phyloP scores from a whole-genome alignment of 2,113 vertebrate species.

The Pongo abelii region DNA sequence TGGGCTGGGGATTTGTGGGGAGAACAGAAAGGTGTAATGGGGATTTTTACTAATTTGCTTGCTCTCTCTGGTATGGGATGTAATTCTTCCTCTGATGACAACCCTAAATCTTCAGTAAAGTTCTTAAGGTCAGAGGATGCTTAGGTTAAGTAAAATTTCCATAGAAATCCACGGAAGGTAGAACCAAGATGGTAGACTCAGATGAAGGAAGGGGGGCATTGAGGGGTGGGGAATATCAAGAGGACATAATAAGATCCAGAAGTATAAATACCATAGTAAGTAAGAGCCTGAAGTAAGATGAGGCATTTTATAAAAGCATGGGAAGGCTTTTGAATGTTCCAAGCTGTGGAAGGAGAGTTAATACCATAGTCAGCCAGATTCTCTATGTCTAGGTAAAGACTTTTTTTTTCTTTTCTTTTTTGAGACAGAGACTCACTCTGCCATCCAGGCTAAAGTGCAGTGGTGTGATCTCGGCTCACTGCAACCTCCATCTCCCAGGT shows the following conservation, averaged over 20 bases:
- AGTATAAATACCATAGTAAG: neutral
- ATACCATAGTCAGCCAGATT: neutral
- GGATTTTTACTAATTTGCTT: neutral
- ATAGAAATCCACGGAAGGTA: neutral
- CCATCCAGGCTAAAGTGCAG: too few species aligned
- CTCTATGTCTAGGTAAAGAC: neutral
- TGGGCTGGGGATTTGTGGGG: neutral
- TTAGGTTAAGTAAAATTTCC: conserved; percentile 36
- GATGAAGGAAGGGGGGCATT: neutral
- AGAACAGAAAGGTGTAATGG: neutral
- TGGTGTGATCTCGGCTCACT: too few species aligned
- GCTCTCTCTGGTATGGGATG: neutral
- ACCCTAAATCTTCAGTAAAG: conserved; percentile 21
- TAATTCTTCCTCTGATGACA: neutral
- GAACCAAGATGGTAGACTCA: neutral
- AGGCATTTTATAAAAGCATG: neutral
- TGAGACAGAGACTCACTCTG: too few species aligned
- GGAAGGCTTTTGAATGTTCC: neutral
- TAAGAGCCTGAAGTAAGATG: neutral
- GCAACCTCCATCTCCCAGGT: too few species aligned
- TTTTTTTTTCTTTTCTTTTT: neutral
- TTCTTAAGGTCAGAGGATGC: conserved; percentile 14
- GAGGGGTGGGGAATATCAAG: neutral
- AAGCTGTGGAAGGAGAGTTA: neutral
- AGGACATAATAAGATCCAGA: neutral